A percentile compares a stretch with the other conserved stretches of the same genome.
Evolutionary conservation across 2,888 invertebrate species (phyloP).

Genomic region (Portevinia maculata): DNA sequence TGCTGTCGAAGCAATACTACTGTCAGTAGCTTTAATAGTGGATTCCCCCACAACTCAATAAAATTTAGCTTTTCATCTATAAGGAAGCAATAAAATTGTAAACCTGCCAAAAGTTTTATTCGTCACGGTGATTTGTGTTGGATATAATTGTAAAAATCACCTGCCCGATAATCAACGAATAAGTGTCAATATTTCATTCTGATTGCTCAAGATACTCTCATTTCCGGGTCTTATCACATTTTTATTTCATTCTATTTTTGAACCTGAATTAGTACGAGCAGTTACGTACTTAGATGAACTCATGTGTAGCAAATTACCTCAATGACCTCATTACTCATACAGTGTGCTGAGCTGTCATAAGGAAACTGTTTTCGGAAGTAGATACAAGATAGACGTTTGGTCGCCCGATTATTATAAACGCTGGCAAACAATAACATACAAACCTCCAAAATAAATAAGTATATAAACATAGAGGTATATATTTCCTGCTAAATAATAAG

Average conservation of each 20-base stretch:
- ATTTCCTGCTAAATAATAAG: too few species aligned
- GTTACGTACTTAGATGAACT: conserved; percentile 12
- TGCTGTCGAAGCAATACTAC: too few species aligned
- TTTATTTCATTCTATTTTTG: background rate
- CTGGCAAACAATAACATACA: background rate
- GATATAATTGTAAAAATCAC: conserved; percentile 50
- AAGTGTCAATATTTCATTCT: conserved; percentile 24
- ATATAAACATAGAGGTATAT: too few species aligned
- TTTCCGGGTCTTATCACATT: conserved; percentile 35
- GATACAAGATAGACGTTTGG: conserved; percentile 39
- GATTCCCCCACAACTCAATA: too few species aligned
- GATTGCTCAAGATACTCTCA: conserved; percentile 35
- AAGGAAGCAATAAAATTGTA: too few species aligned
- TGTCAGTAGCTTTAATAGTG: too few species aligned
- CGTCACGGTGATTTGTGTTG: conserved; percentile 39
- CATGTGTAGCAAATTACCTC: too few species aligned
- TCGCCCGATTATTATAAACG: conserved; percentile 12
- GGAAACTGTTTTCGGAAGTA: conserved; percentile 29
- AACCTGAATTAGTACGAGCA: background rate
- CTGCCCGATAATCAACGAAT: conserved; percentile 44
- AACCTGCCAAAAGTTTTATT: conserved; percentile 3
- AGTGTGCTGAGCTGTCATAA: conserved; percentile 15
- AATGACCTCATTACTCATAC: conserved; percentile 35
- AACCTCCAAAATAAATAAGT: too few species aligned
- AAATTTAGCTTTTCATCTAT: too few species aligned